Evolutionary conservation across 2,113 vertebrate genomes (phyloP).

Genomic region (Xyrauchen texanus): DNA sequence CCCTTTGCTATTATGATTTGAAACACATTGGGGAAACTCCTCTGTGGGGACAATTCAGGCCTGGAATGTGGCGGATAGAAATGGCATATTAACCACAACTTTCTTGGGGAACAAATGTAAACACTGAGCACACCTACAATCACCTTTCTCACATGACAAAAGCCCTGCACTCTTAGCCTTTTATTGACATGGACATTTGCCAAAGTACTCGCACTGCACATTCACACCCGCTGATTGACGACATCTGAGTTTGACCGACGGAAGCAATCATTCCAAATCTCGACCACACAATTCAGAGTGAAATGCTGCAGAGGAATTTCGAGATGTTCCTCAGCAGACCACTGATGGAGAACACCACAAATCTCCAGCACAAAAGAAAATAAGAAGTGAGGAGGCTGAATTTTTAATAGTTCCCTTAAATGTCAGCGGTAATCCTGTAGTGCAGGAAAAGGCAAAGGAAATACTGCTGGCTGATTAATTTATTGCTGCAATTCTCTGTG

Average conservation of each 20-base stretch:
- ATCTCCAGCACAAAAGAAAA: constrained; percentile 51
- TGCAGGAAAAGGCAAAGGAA: constrained; percentile 14
- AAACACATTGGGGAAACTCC: constrained; percentile 8
- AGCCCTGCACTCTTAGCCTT: constrained; percentile 4
- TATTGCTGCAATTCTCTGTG: constrained; percentile 8
- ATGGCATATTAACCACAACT: neutral
- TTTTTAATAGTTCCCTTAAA: constrained; percentile 53
- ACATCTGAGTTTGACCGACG: constrained; percentile 23
- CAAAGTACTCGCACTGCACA: constrained; percentile 26
- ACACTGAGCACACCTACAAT: constrained; percentile 28
- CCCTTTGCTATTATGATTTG: constrained; percentile 19
- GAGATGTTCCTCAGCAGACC: constrained; percentile 22
- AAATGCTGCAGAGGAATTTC: constrained; percentile 4
- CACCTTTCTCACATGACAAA: constrained; percentile 28
- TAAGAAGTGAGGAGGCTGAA: constrained; percentile 35
- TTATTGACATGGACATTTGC: constrained; percentile 53
- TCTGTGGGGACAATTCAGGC: neutral
- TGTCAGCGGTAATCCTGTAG: constrained; percentile 27
- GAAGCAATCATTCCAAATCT: constrained; percentile 53
- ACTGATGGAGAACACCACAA: constrained; percentile 40
- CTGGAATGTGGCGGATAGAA: constrained; percentile 33
- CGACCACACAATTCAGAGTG: constrained; percentile 44
- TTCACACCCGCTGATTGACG: constrained; percentile 50
- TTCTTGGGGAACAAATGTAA: constrained; percentile 29
- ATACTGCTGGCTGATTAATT: neutral